Evolutionary conservation across 2,113 vertebrate species (phyloP), one percentile per base, ranked within the genome.

Genomic region (Sturnus vulgaris): DNA sequence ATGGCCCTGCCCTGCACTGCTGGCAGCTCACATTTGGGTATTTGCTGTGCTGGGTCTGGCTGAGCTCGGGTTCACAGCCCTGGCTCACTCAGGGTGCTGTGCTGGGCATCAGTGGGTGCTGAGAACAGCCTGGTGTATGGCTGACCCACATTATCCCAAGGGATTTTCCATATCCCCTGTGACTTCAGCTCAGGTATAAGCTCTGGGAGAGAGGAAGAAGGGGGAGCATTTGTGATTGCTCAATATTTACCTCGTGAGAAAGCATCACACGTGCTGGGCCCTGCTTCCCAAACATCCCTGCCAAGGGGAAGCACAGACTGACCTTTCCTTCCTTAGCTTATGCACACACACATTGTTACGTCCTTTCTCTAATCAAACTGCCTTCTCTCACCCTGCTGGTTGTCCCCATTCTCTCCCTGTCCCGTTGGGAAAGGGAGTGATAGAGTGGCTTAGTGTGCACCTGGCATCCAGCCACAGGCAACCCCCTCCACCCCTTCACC

Each of bases 371-470:
- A 27, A 42, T 4, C 52, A 33, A 77, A n/a, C 8, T 63, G 23
- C 18, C 18, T 52, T 27, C 22, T n/a, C 35, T 63, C 17, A 50
- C 4, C 4, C 18, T 40, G 30, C 35, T 63, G 35, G 46, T 5
- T 40, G 23, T n/a, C 13, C 35, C 40, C 21, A 12, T 6, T 40
- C 30, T 52, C 37, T 50, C 10, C 10, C 37, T 22, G 23, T 63
- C 30, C 30, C 11, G 12, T 5, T n/a, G 46, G 30, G 28, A 50
- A 50, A 39, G n/a, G 44, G 21, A 49, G 7, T 7, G 10, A 50
- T 7, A 12, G 17, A 50, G 23, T 0, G 2, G 40, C 17, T n/a
- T n/a, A 8, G 30, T 40, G 16, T 10, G 21, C 9, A 25, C 6
- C 22, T 40, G 46, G 57, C 57, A 40, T 21, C 35, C 35, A 50